Base-by-base conservation (phyloP, 2,797 vertebrate genomes). In the Allobates femoralis region DNA sequence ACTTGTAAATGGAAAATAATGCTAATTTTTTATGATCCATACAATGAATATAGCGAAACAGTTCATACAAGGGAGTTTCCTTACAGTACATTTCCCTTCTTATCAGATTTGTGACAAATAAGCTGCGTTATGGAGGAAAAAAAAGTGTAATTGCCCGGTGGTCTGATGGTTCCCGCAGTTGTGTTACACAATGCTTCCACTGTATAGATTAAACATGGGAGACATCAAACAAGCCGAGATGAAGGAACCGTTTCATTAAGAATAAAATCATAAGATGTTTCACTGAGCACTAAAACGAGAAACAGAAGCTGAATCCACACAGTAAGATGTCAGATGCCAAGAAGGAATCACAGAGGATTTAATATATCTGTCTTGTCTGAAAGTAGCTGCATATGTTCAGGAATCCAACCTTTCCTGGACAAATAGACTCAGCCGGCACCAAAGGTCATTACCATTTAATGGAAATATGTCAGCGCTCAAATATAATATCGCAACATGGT, bases 171-270 rank as follows among this genome's bases (percentile, higher is more conserved):
- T 71, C 66, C 76, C 58, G 76, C n/a, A 67, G 66, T 41, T 51
- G 62, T 78, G 50, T 51, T 23, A 51, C 32, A 85, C 75, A 73
- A 73, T 46, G 55, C 12, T 34, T 26, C 41, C 41, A 46, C 41
- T 46, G 50, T 23, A 75, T 14, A 58, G 69, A 86, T 41, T 19
- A 80, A 81, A 76, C 46, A 41, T 41, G 15, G 30, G 58, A 58
- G 8, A 64, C 67, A 51, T 81, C 69, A 86, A 86, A 76, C 34
- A 66, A 32, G 79, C 28, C 12, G 5, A n/a, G 41, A 77, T 86
- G 46, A 86, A 64, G 56, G 56, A 53, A 30, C 85, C 26, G 58
- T 34, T 81, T 86, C 71, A 81, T 82, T 55, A 74, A 82, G 41
- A 82, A 76, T 46, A 86, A n/a, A 75, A 56, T 62, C 50, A 55